phyloP scores from a whole-genome alignment of 2,113 vertebrate species.

The Gymnarchus niloticus region DNA sequence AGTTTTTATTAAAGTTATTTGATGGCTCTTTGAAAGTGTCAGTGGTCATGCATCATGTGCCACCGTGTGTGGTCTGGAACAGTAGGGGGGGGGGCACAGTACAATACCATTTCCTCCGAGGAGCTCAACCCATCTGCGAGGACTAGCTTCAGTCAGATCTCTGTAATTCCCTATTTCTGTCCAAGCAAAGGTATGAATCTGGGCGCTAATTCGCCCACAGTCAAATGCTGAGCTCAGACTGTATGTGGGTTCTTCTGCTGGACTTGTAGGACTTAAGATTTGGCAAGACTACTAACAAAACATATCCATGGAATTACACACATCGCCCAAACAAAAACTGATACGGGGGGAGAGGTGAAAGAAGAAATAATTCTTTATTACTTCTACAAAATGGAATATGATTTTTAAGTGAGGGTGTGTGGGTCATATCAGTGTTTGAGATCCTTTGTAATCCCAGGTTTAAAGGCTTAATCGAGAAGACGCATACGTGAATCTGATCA shows the following conservation, averaged over 20 bases:
- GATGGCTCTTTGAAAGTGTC: not conserved
- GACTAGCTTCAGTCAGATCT: not conserved
- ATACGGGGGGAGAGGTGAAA: not conserved
- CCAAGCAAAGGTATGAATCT: slow-evolving; percentile 17
- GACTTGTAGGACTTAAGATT: slow-evolving; percentile 12
- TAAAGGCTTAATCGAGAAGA: not conserved
- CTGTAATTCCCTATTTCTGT: slow-evolving; percentile 16
- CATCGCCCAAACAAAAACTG: not conserved
- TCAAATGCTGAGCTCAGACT: slow-evolving; percentile 4
- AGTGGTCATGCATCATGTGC: not conserved
- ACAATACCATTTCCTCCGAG: not conserved
- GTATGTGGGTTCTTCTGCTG: not conserved
- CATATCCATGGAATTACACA: not conserved
- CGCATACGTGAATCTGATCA: not conserved
- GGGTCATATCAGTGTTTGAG: not conserved
- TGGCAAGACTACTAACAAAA: slow-evolving; percentile 18
- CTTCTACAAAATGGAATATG: not conserved
- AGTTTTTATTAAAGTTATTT: slow-evolving; percentile 12
- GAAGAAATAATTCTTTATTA: not conserved
- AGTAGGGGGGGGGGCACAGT: not conserved
- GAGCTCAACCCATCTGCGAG: not conserved
- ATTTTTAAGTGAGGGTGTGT: not conserved
- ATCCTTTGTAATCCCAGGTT: not conserved
- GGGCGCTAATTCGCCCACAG: slow-evolving; percentile 15
- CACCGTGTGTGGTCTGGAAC: not conserved